Conservation (phyloP, 2,797 vertebrate species). For the Tarsius wallacei region DNA sequence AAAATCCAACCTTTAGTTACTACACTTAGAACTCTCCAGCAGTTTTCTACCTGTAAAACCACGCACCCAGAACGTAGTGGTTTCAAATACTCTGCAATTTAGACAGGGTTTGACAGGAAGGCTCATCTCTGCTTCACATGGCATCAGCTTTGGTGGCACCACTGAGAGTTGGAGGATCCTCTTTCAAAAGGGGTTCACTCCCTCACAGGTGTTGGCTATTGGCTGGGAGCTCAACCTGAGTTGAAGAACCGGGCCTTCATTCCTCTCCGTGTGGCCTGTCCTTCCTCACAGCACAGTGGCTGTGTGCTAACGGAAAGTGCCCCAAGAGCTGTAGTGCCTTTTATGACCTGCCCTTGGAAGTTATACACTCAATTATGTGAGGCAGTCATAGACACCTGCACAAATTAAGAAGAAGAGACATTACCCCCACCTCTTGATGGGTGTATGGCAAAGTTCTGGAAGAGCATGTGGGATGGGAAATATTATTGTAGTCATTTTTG, state of each 20-base stretch:
- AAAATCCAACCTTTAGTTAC: neutral
- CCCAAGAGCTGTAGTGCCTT: neutral
- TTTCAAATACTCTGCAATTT: neutral
- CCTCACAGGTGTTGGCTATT: neutral
- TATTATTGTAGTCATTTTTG: neutral
- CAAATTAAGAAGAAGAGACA: neutral
- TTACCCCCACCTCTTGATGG: neutral
- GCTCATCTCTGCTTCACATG: neutral
- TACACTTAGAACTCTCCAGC: neutral
- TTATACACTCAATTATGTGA: neutral
- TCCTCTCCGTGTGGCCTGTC: neutral
- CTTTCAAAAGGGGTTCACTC: neutral
- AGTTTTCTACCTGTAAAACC: neutral
- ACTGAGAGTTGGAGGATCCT: neutral
- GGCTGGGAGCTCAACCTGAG: neutral
- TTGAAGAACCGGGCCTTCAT: neutral
- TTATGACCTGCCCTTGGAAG: neutral
- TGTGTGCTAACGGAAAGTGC: neutral
- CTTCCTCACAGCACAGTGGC: neutral
- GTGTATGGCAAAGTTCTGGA: neutral
- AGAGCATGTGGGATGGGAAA: neutral
- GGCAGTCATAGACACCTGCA: too few relatives aligned
- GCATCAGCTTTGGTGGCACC: neutral
- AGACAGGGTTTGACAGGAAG: neutral
- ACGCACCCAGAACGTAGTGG: neutral